Conservation (phyloP, 2,888 invertebrate genomes). For the Andrena minutula region DNA sequence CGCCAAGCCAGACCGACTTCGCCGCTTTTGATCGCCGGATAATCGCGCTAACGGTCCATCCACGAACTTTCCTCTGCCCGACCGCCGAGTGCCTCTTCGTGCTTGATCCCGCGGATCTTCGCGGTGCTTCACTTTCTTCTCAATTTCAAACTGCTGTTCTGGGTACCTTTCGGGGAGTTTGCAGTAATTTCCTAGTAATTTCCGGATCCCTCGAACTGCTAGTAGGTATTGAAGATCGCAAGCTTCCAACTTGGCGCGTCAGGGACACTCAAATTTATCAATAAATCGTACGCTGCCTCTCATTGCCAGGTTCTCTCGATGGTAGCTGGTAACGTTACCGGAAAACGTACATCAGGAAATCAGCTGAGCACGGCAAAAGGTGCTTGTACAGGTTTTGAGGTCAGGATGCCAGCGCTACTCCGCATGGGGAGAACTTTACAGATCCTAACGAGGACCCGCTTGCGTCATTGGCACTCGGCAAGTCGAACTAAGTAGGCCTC, state of each 20-base stretch:
- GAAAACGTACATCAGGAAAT: constrained; percentile 70
- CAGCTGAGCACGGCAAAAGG: constrained; percentile 67
- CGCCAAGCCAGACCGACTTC: constrained; percentile 51
- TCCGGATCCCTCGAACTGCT: not conserved
- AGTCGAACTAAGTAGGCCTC: constrained; percentile 1
- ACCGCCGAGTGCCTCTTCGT: constrained; percentile 13
- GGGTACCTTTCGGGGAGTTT: too few relatives aligned
- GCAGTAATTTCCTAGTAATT: not conserved
- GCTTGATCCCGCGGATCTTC: constrained; percentile 23
- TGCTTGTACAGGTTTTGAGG: constrained; percentile 67
- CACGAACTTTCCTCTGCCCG: constrained; percentile 44
- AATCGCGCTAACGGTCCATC: constrained; percentile 58
- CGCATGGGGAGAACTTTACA: constrained; percentile 62
- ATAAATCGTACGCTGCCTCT: constrained; percentile 53
- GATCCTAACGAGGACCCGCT: constrained; percentile 28
- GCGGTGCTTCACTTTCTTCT: not conserved
- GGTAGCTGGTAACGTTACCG: constrained; percentile 60
- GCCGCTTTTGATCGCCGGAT: constrained; percentile 61
- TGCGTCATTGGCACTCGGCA: constrained; percentile 26
- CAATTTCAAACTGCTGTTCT: too few relatives aligned
- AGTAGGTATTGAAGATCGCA: not conserved
- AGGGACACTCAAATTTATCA: constrained; percentile 47
- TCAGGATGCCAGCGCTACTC: constrained; percentile 65
- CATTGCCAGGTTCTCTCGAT: constrained; percentile 60
- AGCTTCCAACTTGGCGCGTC: constrained; percentile 20